Evolutionary conservation across 2,888 invertebrate genomes (phyloP), one percentile per base, ranked within the genome.

Genomic region (Oasisia sp.): DNA sequence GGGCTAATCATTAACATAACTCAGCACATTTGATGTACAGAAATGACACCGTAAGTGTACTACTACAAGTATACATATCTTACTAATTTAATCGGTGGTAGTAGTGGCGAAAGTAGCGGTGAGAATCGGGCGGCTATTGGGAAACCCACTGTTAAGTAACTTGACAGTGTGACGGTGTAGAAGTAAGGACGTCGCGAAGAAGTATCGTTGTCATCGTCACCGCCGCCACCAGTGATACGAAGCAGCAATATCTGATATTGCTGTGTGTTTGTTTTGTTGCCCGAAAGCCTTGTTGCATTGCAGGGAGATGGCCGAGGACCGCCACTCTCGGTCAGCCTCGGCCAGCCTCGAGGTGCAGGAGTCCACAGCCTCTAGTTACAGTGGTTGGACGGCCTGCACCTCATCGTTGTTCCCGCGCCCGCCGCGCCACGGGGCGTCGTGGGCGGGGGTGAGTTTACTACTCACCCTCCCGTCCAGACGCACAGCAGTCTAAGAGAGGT

Each of bases 231-330:
- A 19, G 74, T 19, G 19, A 3, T 74, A 74, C 27, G 74, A 74
- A 19, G 74, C 74, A 74, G 74, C 74, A 74, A 74, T 74, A 74
- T 74, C 27, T 74, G 74, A 74, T 56, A 56, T 56, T 56, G 56
- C 56, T 56, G 74, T 50, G 74, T 74, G n/a, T 74, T 74, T 74
- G 74, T 74, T 74, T 74, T 74, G 74, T 74, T 74, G 74, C 74
- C 74, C 74, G 74, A 74, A 19, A 74, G 74, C 74, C 74, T 74
- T 74, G 74, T 74, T 74, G 74, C 74, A 74, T 74, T 74, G 74
- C 74, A 74, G 74, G 27, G 74, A 74, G 27, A 27, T 74, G 74
- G 74, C 74, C 74, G 74, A 74, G 74, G 74, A 74, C n/a, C 74
- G 4, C n/a, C 74, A 5, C 50, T 50, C 50, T 12, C 74, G 74